These are phyloP conservation scores for Phalacrocorax pelagicus DNA, from an alignment of 2,113 vertebrate species.

Conservation along the genomic window DNA sequence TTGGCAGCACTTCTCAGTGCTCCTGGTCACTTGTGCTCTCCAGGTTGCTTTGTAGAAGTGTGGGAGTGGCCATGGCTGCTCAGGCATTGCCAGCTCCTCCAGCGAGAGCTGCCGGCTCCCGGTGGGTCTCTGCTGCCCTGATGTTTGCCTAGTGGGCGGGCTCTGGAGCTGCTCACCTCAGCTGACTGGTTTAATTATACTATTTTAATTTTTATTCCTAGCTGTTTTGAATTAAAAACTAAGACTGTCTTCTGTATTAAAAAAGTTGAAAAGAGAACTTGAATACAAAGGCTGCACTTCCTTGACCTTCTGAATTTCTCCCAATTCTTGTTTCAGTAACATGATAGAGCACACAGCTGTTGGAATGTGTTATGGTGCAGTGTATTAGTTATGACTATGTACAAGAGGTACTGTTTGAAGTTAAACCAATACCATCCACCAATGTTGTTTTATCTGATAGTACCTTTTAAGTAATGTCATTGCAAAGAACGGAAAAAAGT, in stretches of 20 bases:
- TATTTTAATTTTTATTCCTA: not conserved
- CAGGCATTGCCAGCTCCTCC: not conserved
- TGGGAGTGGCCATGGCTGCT: accelerated
- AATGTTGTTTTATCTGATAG: not conserved
- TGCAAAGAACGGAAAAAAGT: not conserved
- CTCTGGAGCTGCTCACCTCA: not conserved
- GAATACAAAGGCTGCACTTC: not conserved
- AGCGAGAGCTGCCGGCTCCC: accelerated
- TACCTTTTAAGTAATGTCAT: not conserved
- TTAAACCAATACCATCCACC: not conserved
- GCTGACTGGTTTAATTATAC: not conserved
- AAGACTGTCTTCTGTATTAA: not conserved
- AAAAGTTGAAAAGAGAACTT: not conserved
- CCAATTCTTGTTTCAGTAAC: not conserved
- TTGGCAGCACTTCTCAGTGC: accelerated
- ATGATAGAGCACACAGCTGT: not conserved
- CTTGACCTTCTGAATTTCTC: not conserved
- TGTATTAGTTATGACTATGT: not conserved
- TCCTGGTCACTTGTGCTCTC: accelerated
- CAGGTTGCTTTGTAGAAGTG: not conserved
- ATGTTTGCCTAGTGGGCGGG: accelerated
- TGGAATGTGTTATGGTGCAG: not conserved
- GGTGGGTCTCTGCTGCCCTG: not conserved
- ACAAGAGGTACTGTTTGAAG: not conserved
- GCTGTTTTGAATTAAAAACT: not conserved